Base-by-base conservation (phyloP, 2,797 vertebrate genomes). In the Xiphophorus birchmanni region DNA sequence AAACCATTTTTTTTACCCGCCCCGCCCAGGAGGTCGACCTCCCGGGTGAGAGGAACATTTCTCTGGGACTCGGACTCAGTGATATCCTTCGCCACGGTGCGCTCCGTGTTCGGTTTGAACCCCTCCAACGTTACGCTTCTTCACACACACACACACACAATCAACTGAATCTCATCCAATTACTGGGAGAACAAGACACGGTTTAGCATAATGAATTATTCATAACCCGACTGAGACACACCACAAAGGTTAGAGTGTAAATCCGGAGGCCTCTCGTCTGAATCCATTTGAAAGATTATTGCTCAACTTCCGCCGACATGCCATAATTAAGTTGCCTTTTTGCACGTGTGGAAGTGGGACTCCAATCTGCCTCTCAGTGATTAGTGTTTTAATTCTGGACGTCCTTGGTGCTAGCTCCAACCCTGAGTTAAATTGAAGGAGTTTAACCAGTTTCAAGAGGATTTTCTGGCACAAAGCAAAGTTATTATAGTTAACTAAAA, bases 251-350 rank as follows among this genome's bases (percentile, higher is more conserved):
- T 83, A 84, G 74, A 9, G 8, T 83, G 80, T 88, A 82, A 86
- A 93, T 90, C 80, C 79, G 2, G 75, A 74, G 73, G 76, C 58
- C 72, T 83, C 80, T 54, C 52, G 50, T 81, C 79, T 58, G 89
- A 94, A 90, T 94, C 85, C 56, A 32, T 77, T 89, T 80, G 82
- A 91, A 81, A 88, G 87, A 91, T 91, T 87, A 90, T 86, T 81
- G 80, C 75, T 76, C 76, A 44, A 84, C 88, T 78, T 87, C 52
- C n/a, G 54, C 67, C 67, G 78, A 83, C 84, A 85, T 83, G 0
- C 42, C 5, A 23, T 86, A 85, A 90, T 90, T 75, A 88, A 85
- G 80, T 83, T 83, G 71, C 52, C 23, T 82, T 78, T 83, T 78
- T 83, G 79, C 45, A 0, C 58, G 32, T 75, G 67, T 73, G 87